Percentiles rank a stretch among this genome's conserved stretches.
These are phyloP conservation scores for Drosophila ogumai DNA, from an alignment of 1,140 invertebrate genomes.

Conservation along the genomic window DNA sequence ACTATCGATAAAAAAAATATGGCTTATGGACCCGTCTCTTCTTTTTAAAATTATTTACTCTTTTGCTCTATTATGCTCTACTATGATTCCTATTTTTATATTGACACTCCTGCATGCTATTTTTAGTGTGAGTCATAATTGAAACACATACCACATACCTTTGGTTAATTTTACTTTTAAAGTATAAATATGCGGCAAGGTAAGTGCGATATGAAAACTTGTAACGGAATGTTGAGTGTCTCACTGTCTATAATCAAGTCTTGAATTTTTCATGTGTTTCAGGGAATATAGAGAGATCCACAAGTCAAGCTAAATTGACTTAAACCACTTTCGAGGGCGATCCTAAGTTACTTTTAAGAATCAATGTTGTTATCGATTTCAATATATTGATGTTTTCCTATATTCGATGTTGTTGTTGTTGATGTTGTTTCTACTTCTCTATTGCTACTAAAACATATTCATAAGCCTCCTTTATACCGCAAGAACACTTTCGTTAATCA, in stretches of 20 bases:
- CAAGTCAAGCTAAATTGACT: not conserved
- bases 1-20: too few species aligned
- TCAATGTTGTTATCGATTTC: slow-evolving; percentile 73
- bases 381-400: slow-evolving; percentile 75
- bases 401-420: slow-evolving; percentile 81
- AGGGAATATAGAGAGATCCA: not conserved
- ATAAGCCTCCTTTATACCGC: slow-evolving; percentile 39
- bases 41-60: not conserved
- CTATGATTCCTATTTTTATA: not conserved
- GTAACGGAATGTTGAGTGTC: slow-evolving; percentile 22
- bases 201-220: slow-evolving; percentile 15
- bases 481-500: slow-evolving; percentile 58
- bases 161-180: not conserved
- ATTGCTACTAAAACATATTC: slow-evolving; percentile 52
- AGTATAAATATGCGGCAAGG: not conserved
- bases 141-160: not conserved
- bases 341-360: slow-evolving; percentile 45
- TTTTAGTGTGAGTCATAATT: not conserved
- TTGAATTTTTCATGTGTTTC: not conserved
- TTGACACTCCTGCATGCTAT: not conserved
- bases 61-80: not conserved
- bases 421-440: slow-evolving; percentile 75
- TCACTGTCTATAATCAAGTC: not conserved
- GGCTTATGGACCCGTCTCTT: not conserved
- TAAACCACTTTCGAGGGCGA: not conserved